A percentile compares a stretch with the other conserved stretches of the same genome.
Evolutionary conservation across 2,888 invertebrate species (phyloP).

Genomic region (Nomada lathburiana): DNA sequence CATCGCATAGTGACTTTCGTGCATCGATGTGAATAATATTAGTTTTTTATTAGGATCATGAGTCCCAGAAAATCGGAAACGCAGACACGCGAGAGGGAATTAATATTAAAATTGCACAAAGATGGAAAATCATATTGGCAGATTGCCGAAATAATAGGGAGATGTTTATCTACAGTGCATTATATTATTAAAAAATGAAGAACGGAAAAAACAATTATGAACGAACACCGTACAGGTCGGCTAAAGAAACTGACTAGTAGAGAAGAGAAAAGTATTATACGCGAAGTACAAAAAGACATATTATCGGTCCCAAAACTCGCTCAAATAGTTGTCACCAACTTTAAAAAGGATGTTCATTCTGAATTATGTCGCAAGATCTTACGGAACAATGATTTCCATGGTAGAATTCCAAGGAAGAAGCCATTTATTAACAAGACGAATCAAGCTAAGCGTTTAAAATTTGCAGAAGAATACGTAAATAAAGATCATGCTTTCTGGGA

Average conservation of each 20-base stretch:
- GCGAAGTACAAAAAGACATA: conserved; percentile 2
- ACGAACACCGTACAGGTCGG: neutral
- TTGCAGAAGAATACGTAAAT: no score
- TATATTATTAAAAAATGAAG: conserved; percentile 6
- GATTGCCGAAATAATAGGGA: neutral
- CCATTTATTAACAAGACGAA: no score
- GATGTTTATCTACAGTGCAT: neutral
- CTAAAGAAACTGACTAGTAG: neutral
- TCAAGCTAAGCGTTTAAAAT: no score
- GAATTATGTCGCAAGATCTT: no score
- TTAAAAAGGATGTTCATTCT: no score
- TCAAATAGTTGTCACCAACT: no score
- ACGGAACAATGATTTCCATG: no score
- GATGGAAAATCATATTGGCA: conserved; percentile 4
- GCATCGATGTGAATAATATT: no score
- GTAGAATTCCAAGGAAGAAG: no score
- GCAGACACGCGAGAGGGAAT: neutral
- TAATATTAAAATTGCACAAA: neutral
- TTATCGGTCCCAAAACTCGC: neutral
- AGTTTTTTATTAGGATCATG: neutral
- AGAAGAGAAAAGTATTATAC: neutral
- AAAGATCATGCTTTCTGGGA: no score
- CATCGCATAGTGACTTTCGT: no score
- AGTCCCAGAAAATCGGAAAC: neutral
- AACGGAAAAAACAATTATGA: neutral